Base-by-base conservation (phyloP, 2,113 vertebrate genomes). In the Malaclemys terrapin region DNA sequence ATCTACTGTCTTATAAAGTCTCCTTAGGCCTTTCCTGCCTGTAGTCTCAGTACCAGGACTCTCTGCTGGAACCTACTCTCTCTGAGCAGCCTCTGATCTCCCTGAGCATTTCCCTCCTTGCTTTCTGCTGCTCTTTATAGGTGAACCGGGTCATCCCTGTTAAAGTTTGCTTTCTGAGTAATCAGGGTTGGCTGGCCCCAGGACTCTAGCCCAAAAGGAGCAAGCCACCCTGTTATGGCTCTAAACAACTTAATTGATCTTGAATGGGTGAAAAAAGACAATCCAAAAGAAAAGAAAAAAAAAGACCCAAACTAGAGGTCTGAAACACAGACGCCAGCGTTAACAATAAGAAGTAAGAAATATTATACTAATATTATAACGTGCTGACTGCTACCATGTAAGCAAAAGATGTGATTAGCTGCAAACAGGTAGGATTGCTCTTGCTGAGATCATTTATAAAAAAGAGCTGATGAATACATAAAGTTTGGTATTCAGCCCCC, bases 321-420 rank as follows among this genome's bases (percentile, higher is more conserved):
- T 12, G 35, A 47, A 93, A 82, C 53, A 89, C 19, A 56, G 45
- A 38, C 72, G 5, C 31, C 89, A 84, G 17, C 31, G 85, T 54
- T 76, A 92, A 82, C 83, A 91, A 3, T 78, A 91, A 89, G 56
- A 54, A 79, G 93, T 90, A 19, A 50, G 49, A 93, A 92, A 82
- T 81, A 57, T 31, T 91, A 45, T 31, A 88, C 92, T 89, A 49
- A 54, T 88, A 93, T 85, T 50, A 69, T 29, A 91, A 94, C 75
- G 42, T 89, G 65, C 59, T 94, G 80, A 82, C 57, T 94, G 80
- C 76, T 89, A 24, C 69, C 82, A 57, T 69, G 38, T 54, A 79
- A 93, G 20, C 0, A 0, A 62, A 90, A 90, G 17, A 69, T 50
- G 54, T 79, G 82, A 90, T 91, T 38, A 96, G 82, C 42, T 91